These are phyloP conservation scores for Cosmia trapezina DNA, from an alignment of 2,888 invertebrate species.

Conservation along the genomic window DNA sequence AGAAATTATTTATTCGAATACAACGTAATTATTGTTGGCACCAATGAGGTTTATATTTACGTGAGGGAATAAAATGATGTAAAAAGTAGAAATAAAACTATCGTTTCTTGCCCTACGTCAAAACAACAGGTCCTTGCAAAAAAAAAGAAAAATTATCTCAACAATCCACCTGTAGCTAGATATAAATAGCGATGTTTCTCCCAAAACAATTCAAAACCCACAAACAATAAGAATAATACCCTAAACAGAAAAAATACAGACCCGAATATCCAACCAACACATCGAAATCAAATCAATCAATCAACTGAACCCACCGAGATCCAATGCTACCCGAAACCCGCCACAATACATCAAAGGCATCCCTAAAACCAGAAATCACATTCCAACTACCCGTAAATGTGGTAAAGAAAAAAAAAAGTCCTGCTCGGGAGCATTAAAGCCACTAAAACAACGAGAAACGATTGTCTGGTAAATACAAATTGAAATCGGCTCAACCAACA, in stretches of 20 bases:
- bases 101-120: not conserved
- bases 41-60: conserved; percentile 11
- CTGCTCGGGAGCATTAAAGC: conserved; percentile 43
- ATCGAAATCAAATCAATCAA: conserved; percentile 53
- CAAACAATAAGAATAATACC: conserved; percentile 14
- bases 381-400: conserved; percentile 53
- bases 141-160: no score
- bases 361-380: conserved; percentile 49
- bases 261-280: conserved; percentile 30
- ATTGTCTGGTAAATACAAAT: conserved; percentile 69
- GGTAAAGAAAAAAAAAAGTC: conserved; percentile 49
- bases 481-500: conserved; percentile 65
- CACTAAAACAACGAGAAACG: conserved; percentile 63
- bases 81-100: not conserved
- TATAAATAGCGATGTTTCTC: not conserved
- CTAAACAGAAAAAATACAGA: conserved; percentile 22
- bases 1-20: conserved; percentile 47
- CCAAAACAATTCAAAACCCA: conserved; percentile 10
- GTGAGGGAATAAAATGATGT: conserved; percentile 8
- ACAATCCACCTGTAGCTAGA: not conserved
- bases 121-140: no score
- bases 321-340: conserved; percentile 27
- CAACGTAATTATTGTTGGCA: conserved; percentile 14
- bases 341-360: conserved; percentile 48
- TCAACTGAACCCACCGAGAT: conserved; percentile 36